Base-by-base conservation (phyloP, 2,113 vertebrate genomes). In the Lanius collurio region DNA sequence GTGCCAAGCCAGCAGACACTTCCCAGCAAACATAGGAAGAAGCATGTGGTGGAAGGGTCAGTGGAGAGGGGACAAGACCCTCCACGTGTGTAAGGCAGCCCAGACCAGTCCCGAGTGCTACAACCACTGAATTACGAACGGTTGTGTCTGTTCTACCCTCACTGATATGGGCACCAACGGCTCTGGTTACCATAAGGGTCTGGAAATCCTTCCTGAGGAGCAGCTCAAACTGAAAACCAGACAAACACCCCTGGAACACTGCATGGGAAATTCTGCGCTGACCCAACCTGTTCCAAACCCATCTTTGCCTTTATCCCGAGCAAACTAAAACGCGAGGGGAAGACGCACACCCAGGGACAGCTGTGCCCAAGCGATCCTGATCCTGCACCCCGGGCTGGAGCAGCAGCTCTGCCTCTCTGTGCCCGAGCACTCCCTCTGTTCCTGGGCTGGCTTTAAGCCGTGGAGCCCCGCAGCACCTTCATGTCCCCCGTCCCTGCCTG, bases 351-450 rank as follows among this genome's bases (percentile, higher is more conserved):
- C 11, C 23, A 1, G 18, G 31, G 11, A 6, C 21, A 17, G 15
- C 11, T 1, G 5, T 5, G 10, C 33, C 41, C 27, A 1, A 4
- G 47, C 1, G 35, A 47, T 11, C 52, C 37, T 3, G 53, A 24
- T 2, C 41, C 46, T 9, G 19, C 7, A 1, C 3, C 60, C 52
- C 10, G 3, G 42, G 60, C 76, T 64, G 74, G 24, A 70, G 77
- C 88, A 50, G 52, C 85, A 49, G 24, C 49, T 76, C 82, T 27
- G 26, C 7, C 59, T 9, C 37, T 14, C 71, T 28, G 42, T 4
- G 3, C 83, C 39, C 50, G 2, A 35, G 49, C 0, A 5, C 15
- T 5, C 6, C 14, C 64, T 21, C 78, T 0, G 2, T 11, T 26
- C 35, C 37, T 2, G 39, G 31, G 53, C 47, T 67, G 67, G 7